A percentile compares a stretch with the other conserved stretches of the same genome.
phyloP scores from a whole-genome alignment of 2,888 invertebrate genomes.

The Eupithecia subfuscata region DNA sequence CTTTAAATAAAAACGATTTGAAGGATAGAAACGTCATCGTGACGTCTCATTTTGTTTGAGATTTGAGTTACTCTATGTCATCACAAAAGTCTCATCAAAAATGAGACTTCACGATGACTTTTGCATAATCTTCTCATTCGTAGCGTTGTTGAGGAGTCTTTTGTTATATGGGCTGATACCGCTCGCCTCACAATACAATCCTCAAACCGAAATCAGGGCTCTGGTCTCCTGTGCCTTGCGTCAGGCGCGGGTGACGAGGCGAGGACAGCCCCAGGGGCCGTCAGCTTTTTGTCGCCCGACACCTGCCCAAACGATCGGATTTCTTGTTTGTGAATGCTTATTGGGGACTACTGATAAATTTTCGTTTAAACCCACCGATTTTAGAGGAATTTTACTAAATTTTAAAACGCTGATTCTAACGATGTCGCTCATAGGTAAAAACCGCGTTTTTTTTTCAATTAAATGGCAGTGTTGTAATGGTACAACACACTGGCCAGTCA shows the following conservation, averaged over 20 bases:
- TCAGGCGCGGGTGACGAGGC: slow-evolving; percentile 41
- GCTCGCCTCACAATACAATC: too few species aligned
- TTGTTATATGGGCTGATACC: too few species aligned
- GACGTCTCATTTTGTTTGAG: too few species aligned
- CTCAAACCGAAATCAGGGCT: background rate
- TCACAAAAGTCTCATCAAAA: too few species aligned
- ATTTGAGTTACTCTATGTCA: too few species aligned
- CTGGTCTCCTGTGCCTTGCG: background rate
- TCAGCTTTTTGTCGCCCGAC: slow-evolving; percentile 71
- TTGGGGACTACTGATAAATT: slow-evolving; percentile 59
- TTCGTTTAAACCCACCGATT: slow-evolving; percentile 48
- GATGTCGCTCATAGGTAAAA: background rate
- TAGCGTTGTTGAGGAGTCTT: too few species aligned
- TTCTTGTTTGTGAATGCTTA: slow-evolving; percentile 72
- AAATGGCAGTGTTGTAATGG: background rate
- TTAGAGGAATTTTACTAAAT: background rate
- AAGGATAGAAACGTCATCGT: too few species aligned
- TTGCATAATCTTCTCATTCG: too few species aligned
- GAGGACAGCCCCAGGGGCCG: slow-evolving; percentile 61
- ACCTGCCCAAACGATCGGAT: slow-evolving; percentile 73
- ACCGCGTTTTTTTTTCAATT: background rate
- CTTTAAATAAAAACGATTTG: too few species aligned
- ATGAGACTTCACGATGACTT: too few species aligned
- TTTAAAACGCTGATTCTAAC: background rate
- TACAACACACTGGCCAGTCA: too few species aligned